A percentile compares a stretch with the other conserved stretches of the same genome.
Evolutionary conservation across 2,797 vertebrate genomes (phyloP).

Genomic region (Glossophaga mutica): DNA sequence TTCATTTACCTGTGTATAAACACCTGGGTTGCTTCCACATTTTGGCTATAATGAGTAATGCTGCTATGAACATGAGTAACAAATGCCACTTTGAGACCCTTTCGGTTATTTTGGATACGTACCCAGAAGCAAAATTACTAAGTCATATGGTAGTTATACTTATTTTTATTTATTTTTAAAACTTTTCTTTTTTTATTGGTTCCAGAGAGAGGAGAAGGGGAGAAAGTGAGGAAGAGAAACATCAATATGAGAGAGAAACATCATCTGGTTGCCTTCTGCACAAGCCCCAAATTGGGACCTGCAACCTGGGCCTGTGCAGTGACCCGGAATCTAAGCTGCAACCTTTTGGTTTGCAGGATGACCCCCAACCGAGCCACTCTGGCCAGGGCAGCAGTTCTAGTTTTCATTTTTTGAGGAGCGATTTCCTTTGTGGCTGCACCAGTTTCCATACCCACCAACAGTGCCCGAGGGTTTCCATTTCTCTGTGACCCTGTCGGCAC

Average conservation of each 20-base stretch:
- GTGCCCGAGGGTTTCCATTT: neutral
- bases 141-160: neutral
- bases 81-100: neutral
- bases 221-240: too few species aligned
- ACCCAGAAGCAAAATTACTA: neutral
- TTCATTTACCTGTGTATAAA: neutral
- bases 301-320: too few species aligned
- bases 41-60: neutral
- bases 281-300: too few species aligned
- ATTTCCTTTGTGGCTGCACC: neutral
- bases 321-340: too few species aligned
- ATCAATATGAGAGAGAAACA: too few species aligned
- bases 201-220: too few species aligned
- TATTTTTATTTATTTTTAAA: neutral
- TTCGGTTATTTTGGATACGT: neutral
- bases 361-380: too few species aligned
- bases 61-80: neutral
- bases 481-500: neutral
- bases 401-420: neutral
- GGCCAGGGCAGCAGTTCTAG: neutral
- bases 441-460: neutral
- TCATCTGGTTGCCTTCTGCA: too few species aligned
- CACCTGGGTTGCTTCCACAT: neutral
- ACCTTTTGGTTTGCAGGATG: too few species aligned
- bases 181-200: too few species aligned